A percentile compares a stretch with the other conserved stretches of the same genome.
phyloP scores from a whole-genome alignment of 37 sponge, comb jelly and placozoan genomes.

The Agelas oroides region DNA sequence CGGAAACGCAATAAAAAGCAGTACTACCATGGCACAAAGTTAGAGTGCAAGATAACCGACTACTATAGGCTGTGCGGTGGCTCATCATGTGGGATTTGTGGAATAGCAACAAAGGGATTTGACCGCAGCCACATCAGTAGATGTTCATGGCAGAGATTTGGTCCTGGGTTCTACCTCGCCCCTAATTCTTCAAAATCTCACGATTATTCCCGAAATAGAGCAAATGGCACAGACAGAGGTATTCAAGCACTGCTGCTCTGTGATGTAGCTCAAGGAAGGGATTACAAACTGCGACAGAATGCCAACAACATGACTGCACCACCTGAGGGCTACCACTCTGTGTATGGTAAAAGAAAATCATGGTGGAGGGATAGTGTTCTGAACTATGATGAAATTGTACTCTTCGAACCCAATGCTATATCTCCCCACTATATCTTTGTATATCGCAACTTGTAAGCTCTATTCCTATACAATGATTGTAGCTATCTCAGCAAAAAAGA shows the following conservation, averaged over 20 bases:
- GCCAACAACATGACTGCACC: neutral
- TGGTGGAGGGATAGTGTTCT: neutral
- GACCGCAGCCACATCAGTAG: neutral
- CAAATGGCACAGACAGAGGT: too few species aligned
- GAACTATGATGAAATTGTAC: conserved; percentile 62
- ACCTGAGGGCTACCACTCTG: conserved; percentile 43
- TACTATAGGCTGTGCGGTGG: neutral
- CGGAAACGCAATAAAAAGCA: neutral
- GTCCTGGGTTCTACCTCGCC: conserved; percentile 22
- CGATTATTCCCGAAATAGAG: neutral
- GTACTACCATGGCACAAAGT: neutral
- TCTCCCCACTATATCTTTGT: conserved; percentile 54
- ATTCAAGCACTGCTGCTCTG: conserved; percentile 11
- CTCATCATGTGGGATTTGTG: conserved; percentile 29
- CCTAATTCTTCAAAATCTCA: neutral
- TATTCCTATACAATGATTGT: too few species aligned
- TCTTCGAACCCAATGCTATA: conserved; percentile 42
- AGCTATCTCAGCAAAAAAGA: too few species aligned
- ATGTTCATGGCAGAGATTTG: neutral
- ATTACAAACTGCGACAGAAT: neutral
- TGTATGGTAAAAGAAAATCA: conserved; percentile 12
- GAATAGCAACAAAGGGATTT: conserved; percentile 22
- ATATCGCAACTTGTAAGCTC: conserved; percentile 15
- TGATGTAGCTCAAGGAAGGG: conserved; percentile 20
- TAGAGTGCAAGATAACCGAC: neutral